Conservation (phyloP, 2,113 vertebrate species). For the Ageneiosus marmoratus region DNA sequence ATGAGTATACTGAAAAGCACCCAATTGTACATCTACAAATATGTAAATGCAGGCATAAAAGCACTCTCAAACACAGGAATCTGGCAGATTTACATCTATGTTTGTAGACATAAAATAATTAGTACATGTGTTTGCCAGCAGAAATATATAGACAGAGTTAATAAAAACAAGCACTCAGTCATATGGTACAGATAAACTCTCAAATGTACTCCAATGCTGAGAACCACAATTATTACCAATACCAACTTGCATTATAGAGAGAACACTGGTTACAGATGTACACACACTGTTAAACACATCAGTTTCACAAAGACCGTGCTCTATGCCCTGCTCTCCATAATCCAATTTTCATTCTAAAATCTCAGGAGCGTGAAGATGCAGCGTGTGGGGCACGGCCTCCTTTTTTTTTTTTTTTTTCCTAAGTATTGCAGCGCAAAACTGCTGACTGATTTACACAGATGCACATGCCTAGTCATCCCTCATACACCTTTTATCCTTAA, state of each 20-base stretch:
- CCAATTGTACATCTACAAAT: constrained; percentile 29
- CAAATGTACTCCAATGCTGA: constrained; percentile 34
- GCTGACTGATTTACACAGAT: constrained; percentile 38
- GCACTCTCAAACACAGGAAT: constrained; percentile 27
- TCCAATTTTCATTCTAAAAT: constrained; percentile 29
- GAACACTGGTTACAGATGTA: constrained; percentile 49
- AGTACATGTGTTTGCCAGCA: constrained; percentile 39
- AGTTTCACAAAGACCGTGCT: constrained; percentile 45
- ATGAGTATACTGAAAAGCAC: constrained; percentile 37
- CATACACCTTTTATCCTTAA: constrained; percentile 63
- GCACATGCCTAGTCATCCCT: constrained; percentile 48
- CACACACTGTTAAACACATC: constrained; percentile 46
- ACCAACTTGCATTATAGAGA: constrained; percentile 46
- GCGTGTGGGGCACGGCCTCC: constrained; percentile 36
- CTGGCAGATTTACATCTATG: constrained; percentile 22
- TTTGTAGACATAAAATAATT: constrained; percentile 31
- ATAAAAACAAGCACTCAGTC: constrained; percentile 40
- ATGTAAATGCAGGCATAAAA: constrained; percentile 31
- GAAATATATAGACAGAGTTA: constrained; percentile 12
- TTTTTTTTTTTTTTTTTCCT: background rate
- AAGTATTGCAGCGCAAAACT: constrained; percentile 48
- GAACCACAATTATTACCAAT: constrained; percentile 34
- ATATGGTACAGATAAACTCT: constrained; percentile 30
- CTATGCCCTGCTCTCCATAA: constrained; percentile 45
- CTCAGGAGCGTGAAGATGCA: constrained; percentile 39